Evolutionary conservation across 2,113 vertebrate genomes (phyloP).

Genomic region (Pterocles gutturalis): DNA sequence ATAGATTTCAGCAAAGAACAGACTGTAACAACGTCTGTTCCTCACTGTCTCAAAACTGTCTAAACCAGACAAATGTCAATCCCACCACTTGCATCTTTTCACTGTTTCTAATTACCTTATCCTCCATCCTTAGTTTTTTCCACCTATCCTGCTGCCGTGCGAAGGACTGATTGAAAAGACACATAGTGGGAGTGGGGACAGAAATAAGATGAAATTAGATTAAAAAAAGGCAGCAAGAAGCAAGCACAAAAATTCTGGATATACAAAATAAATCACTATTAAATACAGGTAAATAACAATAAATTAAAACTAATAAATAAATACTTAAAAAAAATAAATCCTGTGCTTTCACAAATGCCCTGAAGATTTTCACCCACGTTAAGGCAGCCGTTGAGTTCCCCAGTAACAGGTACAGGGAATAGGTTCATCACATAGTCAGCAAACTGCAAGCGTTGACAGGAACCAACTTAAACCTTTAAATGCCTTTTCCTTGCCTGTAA

Average conservation of each 20-base stretch:
- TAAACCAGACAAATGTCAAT: not conserved
- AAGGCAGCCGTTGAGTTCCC: not conserved
- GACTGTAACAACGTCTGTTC: not conserved
- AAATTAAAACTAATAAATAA: rapidly evolving
- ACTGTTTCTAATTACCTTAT: not conserved
- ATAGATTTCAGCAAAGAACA: not conserved
- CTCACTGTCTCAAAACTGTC: not conserved
- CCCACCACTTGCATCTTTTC: not conserved
- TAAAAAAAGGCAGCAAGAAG: not conserved
- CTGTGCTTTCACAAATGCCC: not conserved
- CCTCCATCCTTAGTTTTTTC: not conserved
- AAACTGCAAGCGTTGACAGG: rapidly evolving
- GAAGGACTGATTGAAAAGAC: not conserved
- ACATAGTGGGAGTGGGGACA: rapidly evolving
- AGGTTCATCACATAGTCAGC: not conserved
- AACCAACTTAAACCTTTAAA: not conserved
- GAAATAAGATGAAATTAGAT: not conserved
- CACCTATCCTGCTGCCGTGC: not conserved
- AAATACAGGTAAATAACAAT: not conserved
- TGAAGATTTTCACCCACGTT: rapidly evolving
- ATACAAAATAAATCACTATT: not conserved
- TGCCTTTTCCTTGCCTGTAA: rapidly evolving
- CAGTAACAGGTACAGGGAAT: not conserved
- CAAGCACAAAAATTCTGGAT: not conserved
- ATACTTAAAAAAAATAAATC: not conserved